phyloP scores from a whole-genome alignment of 2,797 vertebrate genomes.

The Macroramphosus scolopax region DNA sequence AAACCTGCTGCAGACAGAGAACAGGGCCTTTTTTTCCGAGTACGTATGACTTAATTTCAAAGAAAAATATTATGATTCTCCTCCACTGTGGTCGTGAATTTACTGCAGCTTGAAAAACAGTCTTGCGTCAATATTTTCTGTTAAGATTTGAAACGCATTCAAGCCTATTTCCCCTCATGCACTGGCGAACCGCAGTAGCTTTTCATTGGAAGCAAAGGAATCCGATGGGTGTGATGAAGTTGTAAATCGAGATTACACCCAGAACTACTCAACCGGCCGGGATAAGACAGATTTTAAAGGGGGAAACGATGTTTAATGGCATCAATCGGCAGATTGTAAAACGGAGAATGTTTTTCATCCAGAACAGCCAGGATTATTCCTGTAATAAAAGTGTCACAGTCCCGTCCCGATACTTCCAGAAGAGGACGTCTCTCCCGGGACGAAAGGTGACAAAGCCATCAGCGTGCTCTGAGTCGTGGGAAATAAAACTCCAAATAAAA shows the following conservation, averaged over 20 bases:
- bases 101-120: slow-evolving; percentile 6
- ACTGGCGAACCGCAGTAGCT: slow-evolving; percentile 16
- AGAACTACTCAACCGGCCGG: slow-evolving; percentile 16
- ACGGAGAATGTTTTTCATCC: slow-evolving; percentile 10
- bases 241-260: slow-evolving; percentile 12
- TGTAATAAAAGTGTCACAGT: slow-evolving; percentile 30
- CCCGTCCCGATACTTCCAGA: slow-evolving; percentile 32
- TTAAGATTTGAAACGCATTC: background rate
- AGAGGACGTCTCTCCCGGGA: slow-evolving; percentile 20
- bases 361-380: slow-evolving; percentile 31
- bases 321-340: slow-evolving; percentile 36
- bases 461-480: too few relatives aligned
- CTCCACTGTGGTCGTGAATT: slow-evolving; percentile 8
- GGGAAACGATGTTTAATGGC: slow-evolving; percentile 32
- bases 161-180: slow-evolving; percentile 26
- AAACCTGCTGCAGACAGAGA: slow-evolving; percentile 45
- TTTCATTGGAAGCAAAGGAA: slow-evolving; percentile 5
- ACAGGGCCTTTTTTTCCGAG: slow-evolving; percentile 7
- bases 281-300: slow-evolving; percentile 17
- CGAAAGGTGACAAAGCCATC: slow-evolving; percentile 21
- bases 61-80: slow-evolving; percentile 38
- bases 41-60: slow-evolving; percentile 37
- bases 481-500: too few relatives aligned
- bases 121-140: slow-evolving; percentile 12
- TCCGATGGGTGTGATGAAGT: slow-evolving; percentile 6